A percentile compares a stretch with the other conserved stretches of the same genome.
These are phyloP conservation scores for Delia radicum DNA, from an alignment of 1,140 invertebrate species.

Conservation along the genomic window DNA sequence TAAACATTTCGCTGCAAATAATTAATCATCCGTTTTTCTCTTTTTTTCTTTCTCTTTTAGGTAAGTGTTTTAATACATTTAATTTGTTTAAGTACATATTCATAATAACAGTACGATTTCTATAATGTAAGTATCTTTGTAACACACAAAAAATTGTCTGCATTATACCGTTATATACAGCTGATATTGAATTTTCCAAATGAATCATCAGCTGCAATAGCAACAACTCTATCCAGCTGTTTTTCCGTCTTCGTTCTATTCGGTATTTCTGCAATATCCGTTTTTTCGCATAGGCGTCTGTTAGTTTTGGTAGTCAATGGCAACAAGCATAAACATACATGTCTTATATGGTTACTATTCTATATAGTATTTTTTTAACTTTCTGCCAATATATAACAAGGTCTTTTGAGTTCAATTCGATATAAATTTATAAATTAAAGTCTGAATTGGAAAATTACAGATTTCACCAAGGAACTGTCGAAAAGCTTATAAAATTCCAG, in stretches of 20 bases:
- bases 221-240: slow-evolving; percentile 7
- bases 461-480: too few relatives aligned
- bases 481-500: too few relatives aligned
- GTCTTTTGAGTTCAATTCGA: not conserved
- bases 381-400: not conserved
- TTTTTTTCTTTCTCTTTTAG: slow-evolving; percentile 19
- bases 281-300: not conserved
- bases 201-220: slow-evolving; percentile 20
- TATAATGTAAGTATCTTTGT: too few relatives aligned
- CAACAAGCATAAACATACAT: not conserved
- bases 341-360: too few relatives aligned
- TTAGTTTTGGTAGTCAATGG: slow-evolving; percentile 1
- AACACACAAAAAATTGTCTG: slow-evolving; percentile 7
- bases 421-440: too few relatives aligned
- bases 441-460: too few relatives aligned
- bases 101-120: too few relatives aligned
- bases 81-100: too few relatives aligned
- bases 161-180: slow-evolving; percentile 18
- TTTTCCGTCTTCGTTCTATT: not conserved
- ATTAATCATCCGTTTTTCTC: slow-evolving; percentile 5
- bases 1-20: not conserved
- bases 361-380: too few relatives aligned
- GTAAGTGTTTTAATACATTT: too few relatives aligned
- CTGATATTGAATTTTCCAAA: not conserved
- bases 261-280: not conserved